These are phyloP conservation scores for Macroteleia sp. DNA, from an alignment of 2,888 invertebrate species.

Conservation along the genomic window DNA sequence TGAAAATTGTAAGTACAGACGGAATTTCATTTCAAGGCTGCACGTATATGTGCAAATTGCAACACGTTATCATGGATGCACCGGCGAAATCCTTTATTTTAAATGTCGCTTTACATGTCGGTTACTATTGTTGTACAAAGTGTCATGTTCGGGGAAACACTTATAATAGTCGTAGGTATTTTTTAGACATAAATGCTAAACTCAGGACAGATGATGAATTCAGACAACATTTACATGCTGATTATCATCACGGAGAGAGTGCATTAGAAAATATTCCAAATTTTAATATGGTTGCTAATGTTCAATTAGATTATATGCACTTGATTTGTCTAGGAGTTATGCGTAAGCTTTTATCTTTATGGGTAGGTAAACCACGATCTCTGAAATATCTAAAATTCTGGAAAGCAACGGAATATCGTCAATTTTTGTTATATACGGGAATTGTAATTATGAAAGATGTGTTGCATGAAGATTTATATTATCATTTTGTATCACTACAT, in stretches of 20 bases:
- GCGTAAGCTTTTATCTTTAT: slow-evolving; percentile 24
- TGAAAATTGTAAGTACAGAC: slow-evolving; percentile 8
- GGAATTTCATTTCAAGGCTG: slow-evolving; percentile 7
- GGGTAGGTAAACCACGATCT: slow-evolving; percentile 27
- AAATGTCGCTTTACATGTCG: slow-evolving; percentile 62
- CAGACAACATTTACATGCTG: not conserved
- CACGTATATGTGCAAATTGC: slow-evolving; percentile 21
- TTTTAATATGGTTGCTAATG: slow-evolving; percentile 65
- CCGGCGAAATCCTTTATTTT: slow-evolving; percentile 63
- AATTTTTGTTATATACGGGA: too few relatives aligned
- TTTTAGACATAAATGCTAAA: slow-evolving; percentile 33
- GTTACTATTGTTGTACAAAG: slow-evolving; percentile 66
- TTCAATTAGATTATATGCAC: slow-evolving; percentile 66
- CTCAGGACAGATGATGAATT: slow-evolving; percentile 38
- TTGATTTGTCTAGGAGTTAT: slow-evolving; percentile 35
- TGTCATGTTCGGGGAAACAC: slow-evolving; percentile 58
- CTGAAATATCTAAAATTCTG: too few relatives aligned
- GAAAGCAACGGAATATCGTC: too few relatives aligned
- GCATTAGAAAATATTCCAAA: slow-evolving; percentile 43
- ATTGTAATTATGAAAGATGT: too few relatives aligned
- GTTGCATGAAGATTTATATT: too few relatives aligned
- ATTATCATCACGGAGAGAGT: not conserved
- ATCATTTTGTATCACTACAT: too few relatives aligned
- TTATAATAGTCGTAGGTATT: slow-evolving; percentile 46
- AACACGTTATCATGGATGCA: slow-evolving; percentile 61